Base-by-base conservation (phyloP, 2,797 vertebrate species). In the Valencia hispanica region DNA sequence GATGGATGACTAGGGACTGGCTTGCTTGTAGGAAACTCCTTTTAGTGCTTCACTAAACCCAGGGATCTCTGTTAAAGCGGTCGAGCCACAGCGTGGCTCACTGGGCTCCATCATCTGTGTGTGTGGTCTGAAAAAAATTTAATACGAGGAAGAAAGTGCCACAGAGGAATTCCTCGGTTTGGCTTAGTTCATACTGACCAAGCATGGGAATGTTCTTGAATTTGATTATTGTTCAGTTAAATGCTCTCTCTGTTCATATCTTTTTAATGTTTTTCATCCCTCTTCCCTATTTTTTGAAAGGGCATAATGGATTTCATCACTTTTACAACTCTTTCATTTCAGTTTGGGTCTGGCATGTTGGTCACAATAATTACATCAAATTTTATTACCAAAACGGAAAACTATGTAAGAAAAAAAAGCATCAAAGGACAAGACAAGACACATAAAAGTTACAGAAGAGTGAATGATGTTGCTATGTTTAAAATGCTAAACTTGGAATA, bases 71-170 rank as follows among this genome's bases (percentile, higher is more conserved):
- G 88, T 91, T 78, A 87, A 89, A 90, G 86, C 86, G 81, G 82
- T 72, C 59, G 36, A 79, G 75, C 89, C 75, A 4, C 81, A 73
- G 70, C 36, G 32, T 74, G 83, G 63, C 57, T 53, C 43, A 18
- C 78, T 70, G 77, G 2, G 78, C 86, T 77, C 72, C 70, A 77
- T 90, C 85, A 70, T 90, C 89, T 79, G 77, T 66, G 90, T 93
- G 92, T 91, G 91, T 78, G 87, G 89, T 82, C 88, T 65, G 1
- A 82, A 82, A 79, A 88, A 88, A 88, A 87, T 82, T 91, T 89
- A 80, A 83, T 82, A 77, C 8, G 74, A 91, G 85, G 85, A 84
- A 77, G 87, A 87, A 85, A 79, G 90, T 80, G 68, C 86, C 84
- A 75, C 71, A 59, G 84, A 90, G 88, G 86, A 91, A 90, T 93